Base-by-base conservation (phyloP, 2,113 vertebrate species). In the Notarius quadriscutis region DNA sequence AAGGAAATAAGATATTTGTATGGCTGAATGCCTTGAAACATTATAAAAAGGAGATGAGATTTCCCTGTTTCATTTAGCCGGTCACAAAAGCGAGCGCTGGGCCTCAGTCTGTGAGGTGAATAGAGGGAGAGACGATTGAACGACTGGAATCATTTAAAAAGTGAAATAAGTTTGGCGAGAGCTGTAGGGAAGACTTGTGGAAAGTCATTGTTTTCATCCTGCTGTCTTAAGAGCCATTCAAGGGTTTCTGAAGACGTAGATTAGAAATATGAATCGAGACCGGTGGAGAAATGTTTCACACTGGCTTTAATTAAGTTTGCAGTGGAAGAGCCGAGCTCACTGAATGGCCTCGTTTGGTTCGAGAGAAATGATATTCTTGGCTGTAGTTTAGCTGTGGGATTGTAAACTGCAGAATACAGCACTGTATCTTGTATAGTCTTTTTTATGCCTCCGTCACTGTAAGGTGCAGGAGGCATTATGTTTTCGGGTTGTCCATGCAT, bases 141-240 rank as follows among this genome's bases (percentile, higher is more conserved):
- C 91, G 90, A 91, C 92, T 91, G 91, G 93, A 94, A 95, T 93
- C 90, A 94, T 95, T 94, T 69, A 93, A 91, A 93, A 94, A 94
- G 90, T 92, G 89, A 93, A 95, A 94, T 93, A 94, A 95, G 92
- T 93, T 87, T 80, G 86, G 34, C 34, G 57, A 89, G 81, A 78
- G 89, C 79, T 88, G 86, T 83, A 84, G 83, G 58, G 27, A 88
- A 85, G 86, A 81, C 4, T 91, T 92, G 92, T 93, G 92, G 92
- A 92, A 95, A 94, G 92, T 94, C 92, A 93, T 95, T 94, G 93
- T 95, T 94, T 95, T 95, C 94, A 94, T 94, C 91, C 91, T 90
- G 88, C 87, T 88, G 57, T 88, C 84, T 58, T 86, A 90, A 91
- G 94, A 93, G 87, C 93, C 91, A 94, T 95, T 94, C 93, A 93